These are phyloP conservation scores for Isotomurus palustris DNA, from an alignment of 2,888 invertebrate species.

Conservation along the genomic window DNA sequence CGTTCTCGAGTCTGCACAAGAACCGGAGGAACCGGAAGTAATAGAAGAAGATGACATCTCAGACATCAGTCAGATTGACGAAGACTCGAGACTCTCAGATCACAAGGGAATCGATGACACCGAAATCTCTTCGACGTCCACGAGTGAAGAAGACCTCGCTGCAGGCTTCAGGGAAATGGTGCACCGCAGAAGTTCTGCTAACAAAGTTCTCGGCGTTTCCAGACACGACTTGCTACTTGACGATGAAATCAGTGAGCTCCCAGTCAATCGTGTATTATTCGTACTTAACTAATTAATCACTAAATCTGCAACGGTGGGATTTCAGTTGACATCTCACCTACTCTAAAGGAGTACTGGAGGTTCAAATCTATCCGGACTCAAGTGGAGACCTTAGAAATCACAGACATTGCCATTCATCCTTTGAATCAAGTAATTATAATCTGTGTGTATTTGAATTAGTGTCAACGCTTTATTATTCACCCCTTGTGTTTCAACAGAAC, in stretches of 20 bases:
- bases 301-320: constrained; percentile 10
- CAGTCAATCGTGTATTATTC: neutral
- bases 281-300: neutral
- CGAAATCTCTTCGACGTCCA: constrained; percentile 3
- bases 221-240: neutral
- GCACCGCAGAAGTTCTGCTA: neutral
- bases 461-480: neutral
- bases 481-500: constrained; percentile 52
- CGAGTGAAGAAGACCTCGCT: neutral
- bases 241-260: neutral
- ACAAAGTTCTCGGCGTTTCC: neutral
- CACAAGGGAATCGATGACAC: constrained; percentile 20
- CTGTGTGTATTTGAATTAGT: neutral
- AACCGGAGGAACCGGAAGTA: constrained; percentile 10
- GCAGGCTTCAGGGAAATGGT: neutral
- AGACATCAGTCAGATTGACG: constrained; percentile 18
- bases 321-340: too few species aligned
- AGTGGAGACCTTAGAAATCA: constrained; percentile 42
- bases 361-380: constrained; percentile 28
- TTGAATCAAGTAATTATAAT: constrained; percentile 33
- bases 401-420: constrained; percentile 40
- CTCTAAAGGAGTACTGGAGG: constrained; percentile 36
- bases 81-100: constrained; percentile 29
- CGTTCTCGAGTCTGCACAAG: neutral
- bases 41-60: constrained; percentile 29